A percentile compares a stretch with the other conserved stretches of the same genome.
These are phyloP conservation scores for Myopa testacea DNA, from an alignment of 2,888 invertebrate genomes.

Conservation along the genomic window DNA sequence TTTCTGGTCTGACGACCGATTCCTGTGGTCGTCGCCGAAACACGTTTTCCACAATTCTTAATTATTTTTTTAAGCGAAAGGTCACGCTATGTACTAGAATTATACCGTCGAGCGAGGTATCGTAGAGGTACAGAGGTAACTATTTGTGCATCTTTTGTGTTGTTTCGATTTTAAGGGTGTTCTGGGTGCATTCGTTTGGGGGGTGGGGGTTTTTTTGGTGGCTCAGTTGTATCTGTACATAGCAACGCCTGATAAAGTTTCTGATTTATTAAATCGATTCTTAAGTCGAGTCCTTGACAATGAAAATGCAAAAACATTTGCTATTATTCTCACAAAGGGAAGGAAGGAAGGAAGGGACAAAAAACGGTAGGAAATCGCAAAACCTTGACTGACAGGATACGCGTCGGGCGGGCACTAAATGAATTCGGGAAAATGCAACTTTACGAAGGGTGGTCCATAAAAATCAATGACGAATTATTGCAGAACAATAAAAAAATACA, in stretches of 20 bases:
- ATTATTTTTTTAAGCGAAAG: conserved; percentile 11
- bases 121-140: background rate
- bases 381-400: conserved; percentile 36
- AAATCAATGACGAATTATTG: background rate
- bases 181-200: too few species aligned
- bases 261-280: conserved; percentile 35
- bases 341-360: conserved; percentile 32
- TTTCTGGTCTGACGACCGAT: background rate
- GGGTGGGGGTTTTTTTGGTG: background rate
- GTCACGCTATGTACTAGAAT: background rate
- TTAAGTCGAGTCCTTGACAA: conserved; percentile 26
- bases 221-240: background rate
- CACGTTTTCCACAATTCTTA: conserved; percentile 22
- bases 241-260: conserved; percentile 12
- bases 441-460: background rate
- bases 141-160: background rate
- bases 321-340: conserved; percentile 27
- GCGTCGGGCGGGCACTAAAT: conserved; percentile 34
- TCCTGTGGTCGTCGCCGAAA: conserved; percentile 13
- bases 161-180: background rate
- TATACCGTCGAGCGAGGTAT: background rate
- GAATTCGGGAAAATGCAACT: conserved; percentile 11
- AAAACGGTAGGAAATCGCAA: background rate
- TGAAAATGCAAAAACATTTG: conserved; percentile 30
- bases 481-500: background rate